Evolutionary conservation across 2,888 invertebrate species (phyloP).

Genomic region (Punctoribates punctum): DNA sequence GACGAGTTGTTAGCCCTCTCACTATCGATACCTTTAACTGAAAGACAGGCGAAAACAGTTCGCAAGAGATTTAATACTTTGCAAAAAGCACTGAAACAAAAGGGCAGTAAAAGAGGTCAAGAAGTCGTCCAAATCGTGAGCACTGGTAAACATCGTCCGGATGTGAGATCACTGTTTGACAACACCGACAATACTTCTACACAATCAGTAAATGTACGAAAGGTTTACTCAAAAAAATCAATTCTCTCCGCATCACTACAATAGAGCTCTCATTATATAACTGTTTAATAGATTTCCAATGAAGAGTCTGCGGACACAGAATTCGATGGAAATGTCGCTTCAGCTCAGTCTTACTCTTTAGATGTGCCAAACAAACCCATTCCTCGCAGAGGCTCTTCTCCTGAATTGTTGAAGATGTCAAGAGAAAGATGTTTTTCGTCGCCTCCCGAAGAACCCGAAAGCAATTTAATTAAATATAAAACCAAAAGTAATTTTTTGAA

Average conservation of each 20-base stretch:
- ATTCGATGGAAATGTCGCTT: not conserved
- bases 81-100: constrained; percentile 6
- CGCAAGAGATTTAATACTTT: constrained; percentile 4
- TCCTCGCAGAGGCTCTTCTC: constrained; percentile 9
- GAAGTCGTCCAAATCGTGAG: not conserved
- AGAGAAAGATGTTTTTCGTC: not conserved
- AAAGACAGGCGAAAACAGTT: constrained; percentile 18
- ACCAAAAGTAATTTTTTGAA: constrained; percentile 1
- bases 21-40: constrained; percentile 18
- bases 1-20: not conserved
- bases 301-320: not conserved
- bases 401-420: constrained; percentile 5
- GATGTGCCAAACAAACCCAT: constrained; percentile 11
- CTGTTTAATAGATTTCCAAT: constrained; percentile 5
- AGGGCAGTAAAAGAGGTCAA: constrained; percentile 13
- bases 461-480: constrained; percentile 2
- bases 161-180: constrained; percentile 23
- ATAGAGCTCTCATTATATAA: not conserved
- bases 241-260: not conserved
- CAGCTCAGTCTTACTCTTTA: not conserved
- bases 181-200: not conserved
- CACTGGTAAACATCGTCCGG: constrained; percentile 15
- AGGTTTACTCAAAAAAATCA: not conserved
- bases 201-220: not conserved
- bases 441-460: not conserved